phyloP scores from a whole-genome alignment of 2,797 vertebrate species.

The Eulemur albifrons region DNA sequence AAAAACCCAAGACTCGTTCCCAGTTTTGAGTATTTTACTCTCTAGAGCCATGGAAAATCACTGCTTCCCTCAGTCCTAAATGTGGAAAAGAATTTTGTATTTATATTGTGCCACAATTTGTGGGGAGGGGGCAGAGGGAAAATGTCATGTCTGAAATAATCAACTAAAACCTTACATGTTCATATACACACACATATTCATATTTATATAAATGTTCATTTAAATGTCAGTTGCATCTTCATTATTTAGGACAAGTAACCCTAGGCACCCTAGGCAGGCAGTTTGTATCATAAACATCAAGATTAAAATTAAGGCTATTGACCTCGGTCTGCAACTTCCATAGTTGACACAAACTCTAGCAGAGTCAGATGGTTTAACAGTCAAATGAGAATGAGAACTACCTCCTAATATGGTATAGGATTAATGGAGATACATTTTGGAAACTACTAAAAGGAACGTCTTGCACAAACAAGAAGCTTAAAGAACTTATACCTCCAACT shows the following conservation, averaged over 20 bases:
- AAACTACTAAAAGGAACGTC: not conserved
- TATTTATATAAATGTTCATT: not conserved
- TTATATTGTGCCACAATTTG: not conserved
- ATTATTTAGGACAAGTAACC: not conserved
- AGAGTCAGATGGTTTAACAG: not conserved
- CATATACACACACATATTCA: not conserved
- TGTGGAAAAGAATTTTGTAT: not conserved
- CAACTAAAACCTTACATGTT: not conserved
- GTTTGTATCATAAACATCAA: not conserved
- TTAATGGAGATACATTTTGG: not conserved
- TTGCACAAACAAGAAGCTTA: not conserved
- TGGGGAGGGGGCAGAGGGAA: not conserved
- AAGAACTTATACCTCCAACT: not conserved
- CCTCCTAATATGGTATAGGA: not conserved
- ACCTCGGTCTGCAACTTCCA: not conserved
- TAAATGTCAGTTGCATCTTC: not conserved
- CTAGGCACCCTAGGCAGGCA: not conserved
- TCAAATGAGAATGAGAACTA: not conserved
- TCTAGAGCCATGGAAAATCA: not conserved
- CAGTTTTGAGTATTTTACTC: not conserved
- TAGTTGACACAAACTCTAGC: not conserved
- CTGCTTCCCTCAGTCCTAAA: not conserved
- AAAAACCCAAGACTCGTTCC: not conserved
- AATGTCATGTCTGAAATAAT: not conserved
- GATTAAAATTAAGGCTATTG: not conserved